Base-by-base conservation (phyloP, 1,140 invertebrate species). In the Batillaria attramentaria region DNA sequence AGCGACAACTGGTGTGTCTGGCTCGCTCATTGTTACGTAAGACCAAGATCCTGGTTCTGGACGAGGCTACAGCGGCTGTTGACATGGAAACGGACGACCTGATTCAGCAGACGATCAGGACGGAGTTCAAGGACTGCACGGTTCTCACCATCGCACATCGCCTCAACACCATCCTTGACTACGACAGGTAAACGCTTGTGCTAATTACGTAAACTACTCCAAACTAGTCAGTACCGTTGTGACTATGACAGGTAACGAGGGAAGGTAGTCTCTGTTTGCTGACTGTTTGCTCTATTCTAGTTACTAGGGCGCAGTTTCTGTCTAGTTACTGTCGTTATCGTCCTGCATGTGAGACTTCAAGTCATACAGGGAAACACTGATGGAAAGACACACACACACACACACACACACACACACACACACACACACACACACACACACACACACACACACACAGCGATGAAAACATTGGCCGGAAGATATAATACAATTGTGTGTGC, bases 41-140 rank as follows among this genome's bases (percentile, higher is more conserved):
- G 68, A 91, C 95, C 88, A 94, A 94, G 91, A 94, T 98, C 68
- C 92, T 98, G 31, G 93, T 98, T 77, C 92, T 98, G 39, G 91
- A 92, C 81, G 91, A 92, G 73, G 91, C 91, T 31, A 92, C 91
- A 46, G 91, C 91, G 6, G 89, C 90, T 0, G 88, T 92, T 37
- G 91, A 92, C 80, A 82, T 90, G 82, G 78, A 89, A 79, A 92
- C 91, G 20, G 91, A 92, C 81, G 85, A 87, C 31, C 83, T 92
- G 20, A 92, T 92, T 41, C 91, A 92, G 80, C 81, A 85, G 16
- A 92, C 90, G 4, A 91, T 92, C 68, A 81, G 88, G 33, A 82
- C 78, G 50, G 81, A 90, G 78, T 92, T 92, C 80, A 84, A 81
- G 20, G 85, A 88, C 41, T 88, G 89, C 78, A 92, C 92, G 3